A percentile compares a stretch with the other conserved stretches of the same genome.
Evolutionary conservation across 2,113 vertebrate species (phyloP).

Genomic region (Todiramphus saurophagus): DNA sequence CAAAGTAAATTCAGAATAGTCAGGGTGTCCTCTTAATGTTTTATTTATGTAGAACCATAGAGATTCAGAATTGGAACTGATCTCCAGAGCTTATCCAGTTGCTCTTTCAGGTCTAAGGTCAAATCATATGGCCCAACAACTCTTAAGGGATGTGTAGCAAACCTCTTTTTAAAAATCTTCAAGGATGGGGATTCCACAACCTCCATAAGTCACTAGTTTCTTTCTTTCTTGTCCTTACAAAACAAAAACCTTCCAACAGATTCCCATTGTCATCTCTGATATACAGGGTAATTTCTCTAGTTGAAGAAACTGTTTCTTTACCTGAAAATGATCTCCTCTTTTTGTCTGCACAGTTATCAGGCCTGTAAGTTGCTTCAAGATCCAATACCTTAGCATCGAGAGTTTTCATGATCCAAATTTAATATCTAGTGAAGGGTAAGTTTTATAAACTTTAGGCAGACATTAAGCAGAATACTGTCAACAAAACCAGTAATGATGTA

Average conservation of each 20-base stretch:
- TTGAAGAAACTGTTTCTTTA: not conserved
- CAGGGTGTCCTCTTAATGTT: not conserved
- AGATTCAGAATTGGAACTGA: not conserved
- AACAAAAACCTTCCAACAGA: not conserved
- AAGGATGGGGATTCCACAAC: not conserved
- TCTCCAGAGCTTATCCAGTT: not conserved
- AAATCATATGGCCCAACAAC: not conserved
- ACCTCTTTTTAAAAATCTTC: not conserved
- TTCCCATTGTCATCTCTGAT: not conserved
- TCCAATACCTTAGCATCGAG: fast-evolving
- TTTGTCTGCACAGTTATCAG: not conserved
- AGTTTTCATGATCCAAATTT: not conserved
- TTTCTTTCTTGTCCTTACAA: not conserved
- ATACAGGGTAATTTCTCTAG: not conserved
- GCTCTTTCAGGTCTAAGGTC: not conserved
- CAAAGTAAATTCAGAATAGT: not conserved
- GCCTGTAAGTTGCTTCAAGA: not conserved
- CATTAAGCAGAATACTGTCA: not conserved
- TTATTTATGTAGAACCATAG: not conserved
- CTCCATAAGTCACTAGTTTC: not conserved
- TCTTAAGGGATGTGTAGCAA: not conserved
- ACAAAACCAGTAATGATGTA: not conserved
- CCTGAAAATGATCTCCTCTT: not conserved
- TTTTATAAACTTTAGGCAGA: not conserved
- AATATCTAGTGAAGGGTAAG: not conserved